Conservation (phyloP, 2,113 vertebrate species). For the Petrocephalus microphthalmus region DNA sequence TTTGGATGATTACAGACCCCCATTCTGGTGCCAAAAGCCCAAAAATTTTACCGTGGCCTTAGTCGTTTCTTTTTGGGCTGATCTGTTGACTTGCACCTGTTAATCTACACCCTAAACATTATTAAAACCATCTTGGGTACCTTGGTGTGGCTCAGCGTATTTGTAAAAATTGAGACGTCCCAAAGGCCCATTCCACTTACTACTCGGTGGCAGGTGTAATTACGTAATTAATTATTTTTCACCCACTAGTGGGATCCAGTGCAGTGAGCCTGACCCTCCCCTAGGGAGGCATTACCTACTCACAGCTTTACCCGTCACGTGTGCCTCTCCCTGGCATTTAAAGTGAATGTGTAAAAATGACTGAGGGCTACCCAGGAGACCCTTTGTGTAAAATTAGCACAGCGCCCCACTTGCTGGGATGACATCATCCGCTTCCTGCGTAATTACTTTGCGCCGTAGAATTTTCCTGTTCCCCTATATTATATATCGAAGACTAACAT, state of each 20-base stretch:
- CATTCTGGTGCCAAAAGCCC: neutral
- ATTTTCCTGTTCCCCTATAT: neutral
- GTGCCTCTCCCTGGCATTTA: neutral
- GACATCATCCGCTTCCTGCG: neutral
- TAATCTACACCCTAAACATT: neutral
- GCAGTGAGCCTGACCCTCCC: neutral
- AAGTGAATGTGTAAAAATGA: neutral
- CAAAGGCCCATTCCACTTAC: neutral
- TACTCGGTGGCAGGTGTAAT: conserved; percentile 12
- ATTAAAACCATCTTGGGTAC: neutral
- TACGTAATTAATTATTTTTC: conserved; percentile 14
- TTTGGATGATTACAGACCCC: neutral
- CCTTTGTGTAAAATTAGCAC: conserved; percentile 5
- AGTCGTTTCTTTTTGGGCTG: neutral
- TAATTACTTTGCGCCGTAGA: neutral
- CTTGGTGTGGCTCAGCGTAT: neutral
- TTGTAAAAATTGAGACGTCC: neutral
- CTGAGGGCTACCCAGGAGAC: neutral
- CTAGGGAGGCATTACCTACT: neutral
- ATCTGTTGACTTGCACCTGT: neutral
- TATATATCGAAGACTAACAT: neutral
- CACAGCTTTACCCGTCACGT: neutral
- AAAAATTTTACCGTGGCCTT: too few relatives aligned
- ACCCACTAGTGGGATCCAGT: too few relatives aligned
- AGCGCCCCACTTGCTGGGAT: neutral